These are phyloP conservation scores for Lepus oiostolus DNA, from an alignment of 2,797 vertebrate species.

Conservation along the genomic window DNA sequence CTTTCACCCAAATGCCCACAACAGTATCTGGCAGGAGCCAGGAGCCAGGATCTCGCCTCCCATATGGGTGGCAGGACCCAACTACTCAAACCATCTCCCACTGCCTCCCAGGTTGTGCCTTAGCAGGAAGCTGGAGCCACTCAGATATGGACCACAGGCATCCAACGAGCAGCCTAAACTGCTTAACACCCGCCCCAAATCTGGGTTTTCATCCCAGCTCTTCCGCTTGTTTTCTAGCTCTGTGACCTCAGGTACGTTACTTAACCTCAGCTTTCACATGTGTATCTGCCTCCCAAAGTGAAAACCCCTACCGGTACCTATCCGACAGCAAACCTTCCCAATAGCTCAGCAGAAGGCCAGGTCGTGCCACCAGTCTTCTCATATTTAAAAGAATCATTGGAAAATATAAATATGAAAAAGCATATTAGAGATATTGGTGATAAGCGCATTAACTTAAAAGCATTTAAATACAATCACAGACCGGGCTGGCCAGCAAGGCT, in stretches of 20 bases:
- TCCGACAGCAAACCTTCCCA: background rate
- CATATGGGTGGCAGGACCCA: no score
- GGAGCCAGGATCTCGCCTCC: no score
- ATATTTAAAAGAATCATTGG: constrained; percentile 49
- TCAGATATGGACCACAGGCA: no score
- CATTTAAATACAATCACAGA: background rate
- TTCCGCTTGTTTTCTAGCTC: constrained; percentile 33
- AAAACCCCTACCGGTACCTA: background rate
- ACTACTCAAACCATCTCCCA: no score
- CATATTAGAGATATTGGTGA: background rate
- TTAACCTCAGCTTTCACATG: constrained; percentile 23
- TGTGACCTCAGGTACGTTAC: background rate
- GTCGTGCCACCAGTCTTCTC: background rate
- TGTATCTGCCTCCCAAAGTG: background rate
- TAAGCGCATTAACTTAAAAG: constrained; percentile 26
- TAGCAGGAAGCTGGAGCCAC: no score
- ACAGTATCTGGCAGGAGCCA: no score
- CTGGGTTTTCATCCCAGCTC: background rate
- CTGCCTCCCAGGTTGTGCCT: no score
- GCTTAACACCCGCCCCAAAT: background rate
- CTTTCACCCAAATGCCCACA: no score
- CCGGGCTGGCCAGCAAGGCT: background rate
- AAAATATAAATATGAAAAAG: constrained; percentile 12
- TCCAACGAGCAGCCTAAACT: no score
- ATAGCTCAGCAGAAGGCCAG: background rate